Conservation (phyloP, 2,797 vertebrate genomes). For the Esox lucius region DNA sequence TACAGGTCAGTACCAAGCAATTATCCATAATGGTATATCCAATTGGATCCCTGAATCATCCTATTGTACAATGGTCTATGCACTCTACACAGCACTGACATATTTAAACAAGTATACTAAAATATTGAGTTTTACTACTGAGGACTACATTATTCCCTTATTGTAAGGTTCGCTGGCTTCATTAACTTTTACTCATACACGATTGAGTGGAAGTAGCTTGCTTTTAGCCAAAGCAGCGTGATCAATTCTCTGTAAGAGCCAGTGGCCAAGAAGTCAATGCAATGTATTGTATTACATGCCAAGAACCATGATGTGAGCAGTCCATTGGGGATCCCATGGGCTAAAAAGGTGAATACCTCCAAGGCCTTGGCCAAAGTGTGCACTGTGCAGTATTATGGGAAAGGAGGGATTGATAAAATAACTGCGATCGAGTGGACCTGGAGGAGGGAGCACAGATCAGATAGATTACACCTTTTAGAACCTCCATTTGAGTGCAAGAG, state of each 20-base stretch:
- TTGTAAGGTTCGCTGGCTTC: slow-evolving; percentile 52
- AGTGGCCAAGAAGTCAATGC: slow-evolving; percentile 67
- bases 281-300: slow-evolving; percentile 70
- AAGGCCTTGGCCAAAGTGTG: slow-evolving; percentile 57
- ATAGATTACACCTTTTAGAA: slow-evolving; percentile 69
- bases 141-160: slow-evolving; percentile 52
- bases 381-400: slow-evolving; percentile 55
- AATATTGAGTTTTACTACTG: slow-evolving; percentile 41
- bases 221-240: slow-evolving; percentile 63
- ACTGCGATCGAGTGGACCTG: slow-evolving; percentile 59
- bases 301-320: slow-evolving; percentile 60
- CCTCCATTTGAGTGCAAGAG: slow-evolving; percentile 54
- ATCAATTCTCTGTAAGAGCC: slow-evolving; percentile 63
- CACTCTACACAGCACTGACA: slow-evolving; percentile 5
- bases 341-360: slow-evolving; percentile 53
- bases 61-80: slow-evolving; percentile 13
- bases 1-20: slow-evolving; percentile 26
- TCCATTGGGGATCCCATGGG: slow-evolving; percentile 50
- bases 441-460: slow-evolving; percentile 66
- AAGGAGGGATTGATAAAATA: slow-evolving; percentile 49
- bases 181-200: slow-evolving; percentile 67
- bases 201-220: slow-evolving; percentile 70
- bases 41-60: slow-evolving; percentile 8
- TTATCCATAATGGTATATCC: slow-evolving; percentile 19
- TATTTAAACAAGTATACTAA: slow-evolving; percentile 33